A percentile compares a stretch with the other conserved stretches of the same genome.
These are phyloP conservation scores for Emydocephalus ijimae DNA, from an alignment of 2,113 vertebrate species.

Conservation along the genomic window DNA sequence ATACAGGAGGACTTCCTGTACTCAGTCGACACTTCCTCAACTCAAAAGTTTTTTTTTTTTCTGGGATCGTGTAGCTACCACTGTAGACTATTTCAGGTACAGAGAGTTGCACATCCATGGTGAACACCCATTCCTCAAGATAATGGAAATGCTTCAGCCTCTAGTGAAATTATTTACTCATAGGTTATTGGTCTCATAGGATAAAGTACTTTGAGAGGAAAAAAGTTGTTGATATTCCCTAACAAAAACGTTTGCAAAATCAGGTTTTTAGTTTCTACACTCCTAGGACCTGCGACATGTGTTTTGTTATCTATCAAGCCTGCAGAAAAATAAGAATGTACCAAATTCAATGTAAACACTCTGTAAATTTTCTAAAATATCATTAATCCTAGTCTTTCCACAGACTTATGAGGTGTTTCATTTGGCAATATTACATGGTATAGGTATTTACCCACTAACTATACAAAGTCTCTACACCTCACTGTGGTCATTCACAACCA, in stretches of 20 bases:
- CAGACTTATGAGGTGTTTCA: neutral
- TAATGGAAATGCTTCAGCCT: neutral
- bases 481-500: neutral
- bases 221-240: neutral
- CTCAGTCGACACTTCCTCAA: neutral
- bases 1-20: neutral
- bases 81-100: neutral
- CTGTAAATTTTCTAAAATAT: neutral
- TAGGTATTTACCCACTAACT: neutral
- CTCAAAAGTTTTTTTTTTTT: neutral
- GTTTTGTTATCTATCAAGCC: neutral
- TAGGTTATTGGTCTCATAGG: neutral
- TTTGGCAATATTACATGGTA: neutral
- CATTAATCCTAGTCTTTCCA: neutral
- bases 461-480: neutral
- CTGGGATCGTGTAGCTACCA: neutral
- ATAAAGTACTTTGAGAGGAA: neutral
- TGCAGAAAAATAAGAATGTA: neutral
- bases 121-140: neutral
- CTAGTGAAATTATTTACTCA: neutral
- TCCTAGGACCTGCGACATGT: neutral
- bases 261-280: neutral
- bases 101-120: neutral
- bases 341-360: neutral
- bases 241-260: neutral